Percentiles rank a stretch among this genome's conserved stretches.
Conservation (phyloP, 2,888 invertebrate species). For the Spialia ferax region DNA sequence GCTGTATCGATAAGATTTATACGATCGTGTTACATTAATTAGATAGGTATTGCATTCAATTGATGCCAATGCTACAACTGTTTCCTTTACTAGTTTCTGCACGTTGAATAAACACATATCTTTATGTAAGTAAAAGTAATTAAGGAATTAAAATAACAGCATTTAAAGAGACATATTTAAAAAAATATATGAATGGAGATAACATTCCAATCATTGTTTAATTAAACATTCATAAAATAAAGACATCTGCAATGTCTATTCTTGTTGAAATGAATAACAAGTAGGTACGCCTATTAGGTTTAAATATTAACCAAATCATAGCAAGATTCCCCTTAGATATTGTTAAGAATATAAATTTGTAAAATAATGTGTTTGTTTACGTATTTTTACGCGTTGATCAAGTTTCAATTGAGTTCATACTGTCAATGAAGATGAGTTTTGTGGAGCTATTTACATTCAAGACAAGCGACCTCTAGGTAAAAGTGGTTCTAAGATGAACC, state of each 20-base stretch:
- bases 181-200: too few species aligned
- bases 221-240: too few species aligned
- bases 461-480: not conserved
- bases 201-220: too few species aligned
- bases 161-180: too few species aligned
- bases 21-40: constrained; percentile 1
- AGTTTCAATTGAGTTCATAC: constrained; percentile 9
- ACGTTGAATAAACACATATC: not conserved
- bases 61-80: not conserved
- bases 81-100: not conserved
- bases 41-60: not conserved
- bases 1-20: not conserved
- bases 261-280: too few species aligned
- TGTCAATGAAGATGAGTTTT: constrained; percentile 7
- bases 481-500: not conserved
- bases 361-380: constrained; percentile 4
- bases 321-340: not conserved
- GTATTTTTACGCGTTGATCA: not conserved
- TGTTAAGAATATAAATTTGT: not conserved
- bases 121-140: not conserved
- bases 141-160: too few species aligned
- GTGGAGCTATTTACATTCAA: not conserved
- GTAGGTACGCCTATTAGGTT: not conserved
- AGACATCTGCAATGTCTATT: too few species aligned
- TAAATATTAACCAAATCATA: not conserved